Evolutionary conservation across 2,113 vertebrate genomes (phyloP).

Genomic region (Machaerirhynchus nigripectus): DNA sequence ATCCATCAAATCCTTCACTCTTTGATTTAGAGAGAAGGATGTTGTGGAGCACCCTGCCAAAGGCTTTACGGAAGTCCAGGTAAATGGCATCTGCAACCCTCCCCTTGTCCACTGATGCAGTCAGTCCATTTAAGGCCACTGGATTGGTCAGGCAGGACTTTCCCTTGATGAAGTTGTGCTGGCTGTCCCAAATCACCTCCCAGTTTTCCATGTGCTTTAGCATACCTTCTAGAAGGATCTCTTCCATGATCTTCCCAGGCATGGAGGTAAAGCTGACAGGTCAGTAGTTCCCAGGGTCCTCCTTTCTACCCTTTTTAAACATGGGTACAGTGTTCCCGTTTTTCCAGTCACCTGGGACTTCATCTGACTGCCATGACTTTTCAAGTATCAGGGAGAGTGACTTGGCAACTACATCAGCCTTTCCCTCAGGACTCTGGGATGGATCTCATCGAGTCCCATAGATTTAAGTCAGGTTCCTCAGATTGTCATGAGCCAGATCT

Average conservation of each 20-base stretch:
- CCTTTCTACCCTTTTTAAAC: not conserved
- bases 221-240: not conserved
- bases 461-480: not conserved
- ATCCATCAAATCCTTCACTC: not conserved
- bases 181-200: not conserved
- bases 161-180: not conserved
- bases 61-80: not conserved
- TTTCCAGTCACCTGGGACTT: not conserved
- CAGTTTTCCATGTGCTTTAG: not conserved
- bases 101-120: not conserved
- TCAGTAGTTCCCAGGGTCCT: not conserved
- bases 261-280: not conserved
- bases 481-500: not conserved
- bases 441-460: rapidly evolving
- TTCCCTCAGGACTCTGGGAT: not conserved
- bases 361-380: not conserved
- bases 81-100: not conserved
- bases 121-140: not conserved
- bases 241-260: not conserved
- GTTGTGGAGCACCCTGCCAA: not conserved
- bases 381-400: not conserved
- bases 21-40: not conserved
- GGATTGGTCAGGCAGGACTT: not conserved
- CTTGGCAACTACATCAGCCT: not conserved
- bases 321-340: not conserved